Evolutionary conservation across 2,888 invertebrate species (phyloP), one percentile per base, ranked within the genome.

Genomic region (Ametastegia equiseti): DNA sequence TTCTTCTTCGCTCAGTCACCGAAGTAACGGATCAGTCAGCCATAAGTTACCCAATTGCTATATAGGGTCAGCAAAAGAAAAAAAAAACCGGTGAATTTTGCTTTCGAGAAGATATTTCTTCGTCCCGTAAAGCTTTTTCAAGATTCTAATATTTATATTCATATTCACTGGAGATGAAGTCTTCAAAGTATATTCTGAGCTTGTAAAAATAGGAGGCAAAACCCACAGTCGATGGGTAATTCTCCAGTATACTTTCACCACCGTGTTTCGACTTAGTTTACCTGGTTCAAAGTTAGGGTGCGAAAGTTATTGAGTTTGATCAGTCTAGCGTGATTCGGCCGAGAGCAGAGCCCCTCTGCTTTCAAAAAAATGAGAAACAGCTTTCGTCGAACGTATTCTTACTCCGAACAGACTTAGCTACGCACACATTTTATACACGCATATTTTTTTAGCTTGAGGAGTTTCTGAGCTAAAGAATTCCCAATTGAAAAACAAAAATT

Each of bases 281-380:
- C 71, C 45, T 39, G 36, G n/a, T 67, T 67, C 23, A 5, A 23
- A 67, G 39, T 67, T n/a, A 19, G 67, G 67, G 67, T 67, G 67
- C 67, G 67, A 67, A 54, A 60, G 11, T 67, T 11, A 42, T 67
- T 67, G 39, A 67, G 23, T 27, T n/a, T 67, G 67, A 23, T 67
- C 67, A 39, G 39, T 19, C 36, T 42, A 39, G 36, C 67, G 67
- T 67, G 67, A 11, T 39, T 4, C 19, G 19, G 39, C n/a, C 63
- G 13, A n/a, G 63, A 36, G 30, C 7, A 65, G 63, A 65, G 13
- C 36, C 30, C 15, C 36, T 36, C 13, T 36, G 11, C 67, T 23
- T 67, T 5, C 19, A 60, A 6, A 39, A 39, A 39, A 39, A 19
- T n/a, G 19, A 4, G 36, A 67, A 39, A 36, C 67, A 67, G 67